Conservation (phyloP, 2,888 invertebrate genomes). For the Hartigia nigra region DNA sequence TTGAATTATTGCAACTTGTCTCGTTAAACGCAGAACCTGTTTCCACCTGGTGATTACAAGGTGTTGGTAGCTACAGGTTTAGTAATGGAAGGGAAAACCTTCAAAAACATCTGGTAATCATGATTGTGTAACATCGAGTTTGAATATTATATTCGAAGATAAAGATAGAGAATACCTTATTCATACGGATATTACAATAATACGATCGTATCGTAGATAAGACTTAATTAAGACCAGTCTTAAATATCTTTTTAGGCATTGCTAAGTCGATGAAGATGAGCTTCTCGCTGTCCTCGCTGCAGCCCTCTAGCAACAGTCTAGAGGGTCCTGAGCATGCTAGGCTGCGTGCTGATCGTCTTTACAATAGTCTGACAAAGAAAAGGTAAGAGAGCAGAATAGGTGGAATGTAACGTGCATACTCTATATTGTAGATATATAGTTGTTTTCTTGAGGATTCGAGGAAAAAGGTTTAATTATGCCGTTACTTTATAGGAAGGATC, state of each 20-base stretch:
- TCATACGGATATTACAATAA: too few relatives aligned
- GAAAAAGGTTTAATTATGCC: too few relatives aligned
- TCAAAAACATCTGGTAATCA: too few relatives aligned
- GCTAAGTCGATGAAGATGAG: constrained; percentile 81
- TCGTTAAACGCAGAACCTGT: too few relatives aligned
- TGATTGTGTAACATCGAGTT: too few relatives aligned
- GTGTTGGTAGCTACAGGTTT: too few relatives aligned
- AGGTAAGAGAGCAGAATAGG: constrained; percentile 67
- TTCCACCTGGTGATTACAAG: too few relatives aligned
- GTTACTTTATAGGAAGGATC: constrained; percentile 71
- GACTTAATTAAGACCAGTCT: background rate
- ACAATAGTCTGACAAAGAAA: constrained; percentile 86
- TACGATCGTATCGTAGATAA: background rate
- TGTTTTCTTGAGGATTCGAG: too few relatives aligned
- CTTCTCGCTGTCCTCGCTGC: constrained; percentile 85
- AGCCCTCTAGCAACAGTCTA: constrained; percentile 71
- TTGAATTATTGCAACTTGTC: too few relatives aligned
- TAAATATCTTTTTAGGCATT: constrained; percentile 68
- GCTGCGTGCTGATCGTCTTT: constrained; percentile 75
- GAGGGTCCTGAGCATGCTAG: constrained; percentile 66
- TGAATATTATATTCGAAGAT: too few relatives aligned
- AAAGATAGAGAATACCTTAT: too few relatives aligned
- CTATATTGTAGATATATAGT: background rate
- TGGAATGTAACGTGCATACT: background rate
- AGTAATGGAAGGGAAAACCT: too few relatives aligned